Base-by-base conservation (phyloP, 2,113 vertebrate species). In the Gasterosteus aculeatus region DNA sequence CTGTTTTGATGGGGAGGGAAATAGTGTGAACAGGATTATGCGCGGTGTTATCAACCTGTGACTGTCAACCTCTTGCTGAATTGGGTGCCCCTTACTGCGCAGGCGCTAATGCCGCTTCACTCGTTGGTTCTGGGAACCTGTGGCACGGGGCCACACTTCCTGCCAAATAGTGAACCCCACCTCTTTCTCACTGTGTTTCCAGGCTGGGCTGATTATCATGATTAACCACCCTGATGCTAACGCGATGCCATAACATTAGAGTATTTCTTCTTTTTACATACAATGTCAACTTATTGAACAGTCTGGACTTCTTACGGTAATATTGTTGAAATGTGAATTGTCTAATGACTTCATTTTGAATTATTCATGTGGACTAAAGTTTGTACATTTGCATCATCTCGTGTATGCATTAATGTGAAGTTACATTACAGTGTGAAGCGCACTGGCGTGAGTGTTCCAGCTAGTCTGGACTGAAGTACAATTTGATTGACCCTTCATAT, bases 161-260 rank as follows among this genome's bases (percentile, higher is more conserved):
- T 92, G 90, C 77, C 61, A 92, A 67, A 92, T 78, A 84, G 18
- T 86, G 79, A 12, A 7, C 29, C 44, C 11, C 2, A 33, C 49
- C 57, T 44, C 4, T 31, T 10, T 33, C 12, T 35, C 22, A 41
- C n/a, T 12, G 31, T 81, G 26, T 75, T 70, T 67, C 2, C 47
- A 70, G 4, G 6, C 7, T 41, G 2, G 39, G 4, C 54, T 31
- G 16, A 0, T 41, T 2, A n/a, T 19, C 41, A 56, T 44, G 5
- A 22, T 10, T n/a, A 10, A 47, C 10, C 67, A 19, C 3, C 4
- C 10, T 42, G 8, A 15, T 12, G 4, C 12, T 1, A 15, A 10
- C 10, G 9, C 26, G 46, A 59, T 22, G 19, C 7, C n/a, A 16
- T 2, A 38, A 18, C 8, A 61, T 9, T 39, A 5, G 1, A 42